Evolutionary conservation across 1,140 invertebrate genomes (phyloP), one percentile per base, ranked within the genome.

Genomic region (Tetramorium alpestre): DNA sequence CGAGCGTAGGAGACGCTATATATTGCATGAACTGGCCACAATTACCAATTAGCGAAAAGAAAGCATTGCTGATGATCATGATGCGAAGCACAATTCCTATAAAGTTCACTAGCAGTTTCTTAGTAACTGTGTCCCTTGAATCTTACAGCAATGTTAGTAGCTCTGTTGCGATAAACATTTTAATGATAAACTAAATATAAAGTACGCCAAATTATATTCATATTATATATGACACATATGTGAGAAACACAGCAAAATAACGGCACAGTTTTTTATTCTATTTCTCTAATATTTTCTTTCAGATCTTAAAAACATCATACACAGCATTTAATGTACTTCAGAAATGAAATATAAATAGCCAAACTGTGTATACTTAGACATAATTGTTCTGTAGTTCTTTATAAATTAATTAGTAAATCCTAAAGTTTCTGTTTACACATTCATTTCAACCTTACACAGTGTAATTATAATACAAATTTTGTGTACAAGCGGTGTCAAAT

Each of bases 31-130:
- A 87, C 11, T 85, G 80, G 80, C 65, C 54, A n/a, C 18, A 38
- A 8, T 13, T 88, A 13, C 11, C 69, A 7, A 1, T 22, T 0
- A 73, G 10, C 4, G 44, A 70, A 4, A 70, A 58, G 4, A 67
- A 49, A 22, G 64, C 16, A 1, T 47, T 88, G 18, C 0, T 88
- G 13, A 72, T 86, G 22, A 80, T 86, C 8, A 88, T 86, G 87
- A 62, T 25, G 54, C 84, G 87, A n/a, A 64, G 60, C 0, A 62
- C 56, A 44, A 86, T 60, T 60, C 87, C 87, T n/a, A 73, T 88
- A n/a, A 67, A 78, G 16, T 88, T 88, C 18, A 80, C 56, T 0
- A 80, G 73, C 8, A 87, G 85, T 5, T 81, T 73, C 25, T 54
- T 87, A 13, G 44, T 87, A 73, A 72, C 58, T 13, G 11, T 87